Percentiles rank a stretch among this genome's conserved stretches.
Evolutionary conservation across 2,113 vertebrate species (phyloP).

Genomic region (Nerophis ophidion): DNA sequence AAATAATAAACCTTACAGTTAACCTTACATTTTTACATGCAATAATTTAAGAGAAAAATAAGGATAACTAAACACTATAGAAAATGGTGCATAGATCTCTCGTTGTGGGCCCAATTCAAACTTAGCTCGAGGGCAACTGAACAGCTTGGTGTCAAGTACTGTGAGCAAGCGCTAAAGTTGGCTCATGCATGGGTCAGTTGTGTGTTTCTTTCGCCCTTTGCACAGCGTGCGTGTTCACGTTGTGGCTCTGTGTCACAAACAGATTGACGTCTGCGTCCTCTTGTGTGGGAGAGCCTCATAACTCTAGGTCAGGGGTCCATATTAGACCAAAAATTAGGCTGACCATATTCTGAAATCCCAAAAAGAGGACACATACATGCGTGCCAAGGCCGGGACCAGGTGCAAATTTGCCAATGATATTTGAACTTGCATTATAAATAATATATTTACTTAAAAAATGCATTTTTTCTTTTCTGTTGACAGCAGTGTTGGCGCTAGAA

Average conservation of each 20-base stretch:
- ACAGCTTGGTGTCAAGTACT: neutral
- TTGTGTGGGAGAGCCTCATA: neutral
- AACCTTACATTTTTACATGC: too few relatives aligned
- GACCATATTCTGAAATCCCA: too few relatives aligned
- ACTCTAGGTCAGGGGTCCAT: neutral
- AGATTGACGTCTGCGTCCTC: neutral
- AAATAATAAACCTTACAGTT: neutral
- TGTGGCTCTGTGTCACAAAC: neutral
- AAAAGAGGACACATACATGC: too few relatives aligned
- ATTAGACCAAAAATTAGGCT: too few relatives aligned
- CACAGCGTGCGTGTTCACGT: neutral
- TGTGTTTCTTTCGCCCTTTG: neutral
- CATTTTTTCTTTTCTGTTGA: too few relatives aligned
- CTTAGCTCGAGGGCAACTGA: neutral
- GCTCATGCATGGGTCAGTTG: neutral
- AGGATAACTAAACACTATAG: too few relatives aligned
- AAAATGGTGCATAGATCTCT: neutral
- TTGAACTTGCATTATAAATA: too few relatives aligned
- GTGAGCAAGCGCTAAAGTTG: neutral
- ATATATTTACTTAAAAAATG: too few relatives aligned
- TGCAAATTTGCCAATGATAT: too few relatives aligned
- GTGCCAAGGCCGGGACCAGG: too few relatives aligned
- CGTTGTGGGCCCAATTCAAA: neutral
- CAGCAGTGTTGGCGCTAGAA: too few relatives aligned
- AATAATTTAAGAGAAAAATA: too few relatives aligned